Conservation (phyloP, 2,113 vertebrate genomes). For the Cephalophus harveyi region DNA sequence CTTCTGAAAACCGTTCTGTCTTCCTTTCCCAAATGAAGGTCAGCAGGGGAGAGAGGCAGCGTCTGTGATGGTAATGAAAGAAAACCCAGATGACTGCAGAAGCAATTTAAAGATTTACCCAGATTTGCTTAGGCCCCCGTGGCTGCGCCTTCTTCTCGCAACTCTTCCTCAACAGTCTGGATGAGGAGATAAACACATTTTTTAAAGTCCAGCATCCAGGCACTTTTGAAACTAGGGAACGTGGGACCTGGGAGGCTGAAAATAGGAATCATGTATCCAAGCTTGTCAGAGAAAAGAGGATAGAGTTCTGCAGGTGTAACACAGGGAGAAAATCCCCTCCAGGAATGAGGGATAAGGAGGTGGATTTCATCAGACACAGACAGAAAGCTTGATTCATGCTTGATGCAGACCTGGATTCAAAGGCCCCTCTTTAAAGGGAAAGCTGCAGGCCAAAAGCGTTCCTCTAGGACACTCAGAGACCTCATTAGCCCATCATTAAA, state of each 20-base stretch:
- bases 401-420: not conserved
- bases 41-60: conserved; percentile 36
- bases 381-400: conserved; percentile 21
- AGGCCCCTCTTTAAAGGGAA: not conserved
- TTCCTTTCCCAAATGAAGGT: conserved; percentile 48
- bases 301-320: conserved; percentile 44
- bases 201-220: conserved; percentile 51
- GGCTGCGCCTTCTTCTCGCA: conserved; percentile 45
- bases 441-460: not conserved
- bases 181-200: conserved; percentile 66
- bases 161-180: conserved; percentile 52
- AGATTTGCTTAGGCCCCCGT: conserved; percentile 43
- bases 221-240: conserved; percentile 48
- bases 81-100: conserved; percentile 56
- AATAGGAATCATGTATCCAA: conserved; percentile 63
- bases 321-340: conserved; percentile 51
- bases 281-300: conserved; percentile 57
- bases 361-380: conserved; percentile 31
- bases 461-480: not conserved
- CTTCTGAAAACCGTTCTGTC: not conserved
- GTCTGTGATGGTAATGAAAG: conserved; percentile 54
- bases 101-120: conserved; percentile 66
- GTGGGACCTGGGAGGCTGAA: conserved; percentile 59
- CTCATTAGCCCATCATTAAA: conserved; percentile 1
- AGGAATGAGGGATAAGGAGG: not conserved